A percentile compares a stretch with the other conserved stretches of the same genome.
Conservation (phyloP, 2,797 vertebrate species). For the Acipenser ruthenus region DNA sequence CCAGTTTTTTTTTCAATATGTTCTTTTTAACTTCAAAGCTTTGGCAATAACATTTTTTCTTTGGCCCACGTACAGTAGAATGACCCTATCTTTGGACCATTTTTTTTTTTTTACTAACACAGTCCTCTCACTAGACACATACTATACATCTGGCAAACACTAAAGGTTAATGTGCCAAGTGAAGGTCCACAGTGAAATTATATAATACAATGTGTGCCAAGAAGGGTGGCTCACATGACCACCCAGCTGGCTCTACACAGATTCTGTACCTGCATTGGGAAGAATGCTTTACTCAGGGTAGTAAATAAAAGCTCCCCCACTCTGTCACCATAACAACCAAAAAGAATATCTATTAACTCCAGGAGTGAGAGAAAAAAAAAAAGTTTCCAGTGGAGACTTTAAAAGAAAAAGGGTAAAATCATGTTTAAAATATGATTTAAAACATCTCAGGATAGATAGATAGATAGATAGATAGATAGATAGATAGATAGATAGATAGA, state of each 20-base stretch:
- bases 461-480: too few relatives aligned
- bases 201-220: not conserved
- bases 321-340: too few relatives aligned
- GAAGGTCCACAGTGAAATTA: constrained; percentile 22
- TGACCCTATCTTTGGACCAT: not conserved
- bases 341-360: too few relatives aligned
- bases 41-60: constrained; percentile 36
- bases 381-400: too few relatives aligned
- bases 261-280: not conserved
- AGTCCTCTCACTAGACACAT: not conserved
- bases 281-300: not conserved
- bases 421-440: too few relatives aligned
- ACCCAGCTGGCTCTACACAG: not conserved
- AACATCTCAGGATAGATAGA: too few relatives aligned
- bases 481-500: too few relatives aligned
- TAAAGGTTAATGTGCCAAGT: not conserved
- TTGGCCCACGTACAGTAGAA: not conserved
- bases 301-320: not conserved
- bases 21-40: constrained; percentile 45
- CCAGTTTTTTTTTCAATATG: constrained; percentile 35
- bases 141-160: not conserved
- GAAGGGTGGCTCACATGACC: not conserved
- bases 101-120: not conserved
- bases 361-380: too few relatives aligned
- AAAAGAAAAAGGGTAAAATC: too few relatives aligned